Evolutionary conservation across 2,888 invertebrate species (phyloP).

Genomic region (Linyphia triangularis): DNA sequence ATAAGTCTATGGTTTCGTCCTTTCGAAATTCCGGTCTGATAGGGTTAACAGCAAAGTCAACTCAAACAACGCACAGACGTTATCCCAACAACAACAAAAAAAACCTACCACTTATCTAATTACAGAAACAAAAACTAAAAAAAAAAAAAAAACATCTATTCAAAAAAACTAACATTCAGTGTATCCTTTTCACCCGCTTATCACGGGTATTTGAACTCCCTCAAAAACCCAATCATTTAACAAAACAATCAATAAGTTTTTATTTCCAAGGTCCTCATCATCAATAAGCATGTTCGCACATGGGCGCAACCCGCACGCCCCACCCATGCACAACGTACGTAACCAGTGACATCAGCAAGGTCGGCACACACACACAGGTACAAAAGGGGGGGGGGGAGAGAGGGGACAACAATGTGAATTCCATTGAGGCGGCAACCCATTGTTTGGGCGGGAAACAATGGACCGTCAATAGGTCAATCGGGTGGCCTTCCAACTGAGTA

Average conservation of each 20-base stretch:
- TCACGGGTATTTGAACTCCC: background rate
- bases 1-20: no score
- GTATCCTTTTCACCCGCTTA: no score
- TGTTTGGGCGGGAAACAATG: constrained; percentile 14
- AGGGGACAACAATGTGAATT: constrained; percentile 41
- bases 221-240: background rate
- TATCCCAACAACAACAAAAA: no score
- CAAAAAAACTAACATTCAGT: no score
- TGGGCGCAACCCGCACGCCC: background rate
- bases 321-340: background rate
- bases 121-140: no score
- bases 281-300: background rate
- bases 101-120: no score
- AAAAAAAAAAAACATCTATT: no score
- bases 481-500: constrained; percentile 1
- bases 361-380: constrained; percentile 5
- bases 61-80: no score
- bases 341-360: background rate
- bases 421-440: constrained; percentile 27
- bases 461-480: constrained; percentile 10
- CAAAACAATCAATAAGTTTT: background rate
- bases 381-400: no score
- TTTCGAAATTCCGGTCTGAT: no score
- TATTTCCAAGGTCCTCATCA: background rate
- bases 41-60: no score